Evolutionary conservation across 2,797 vertebrate species (phyloP).

Genomic region (Anniella stebbinsi): DNA sequence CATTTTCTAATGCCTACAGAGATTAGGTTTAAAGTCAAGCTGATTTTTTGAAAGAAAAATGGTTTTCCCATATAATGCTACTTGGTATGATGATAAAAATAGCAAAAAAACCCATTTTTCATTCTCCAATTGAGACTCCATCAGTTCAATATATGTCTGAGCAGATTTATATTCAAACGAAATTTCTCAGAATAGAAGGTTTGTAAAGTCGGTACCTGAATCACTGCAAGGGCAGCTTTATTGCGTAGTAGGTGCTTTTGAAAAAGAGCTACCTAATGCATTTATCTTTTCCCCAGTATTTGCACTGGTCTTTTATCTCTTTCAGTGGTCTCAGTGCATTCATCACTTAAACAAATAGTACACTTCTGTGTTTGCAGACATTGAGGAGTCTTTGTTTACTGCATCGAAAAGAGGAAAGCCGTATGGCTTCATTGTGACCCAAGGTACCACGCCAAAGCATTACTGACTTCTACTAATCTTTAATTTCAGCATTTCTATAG

Average conservation of each 20-base stretch:
- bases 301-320: not conserved
- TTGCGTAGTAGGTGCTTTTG: conserved; percentile 24
- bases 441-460: not conserved
- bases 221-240: not conserved
- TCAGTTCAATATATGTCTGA: conserved; percentile 29
- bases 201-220: conserved; percentile 8
- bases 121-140: conserved; percentile 14
- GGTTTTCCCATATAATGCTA: conserved; percentile 18
- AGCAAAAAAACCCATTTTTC: conserved; percentile 5
- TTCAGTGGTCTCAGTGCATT: not conserved
- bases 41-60: conserved; percentile 17
- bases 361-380: not conserved
- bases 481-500: not conserved
- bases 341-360: conserved; percentile 2
- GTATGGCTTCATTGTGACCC: not conserved
- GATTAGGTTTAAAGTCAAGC: not conserved
- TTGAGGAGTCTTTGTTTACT: not conserved
- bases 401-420: not conserved
- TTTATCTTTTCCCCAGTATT: conserved; percentile 3
- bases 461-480: not conserved
- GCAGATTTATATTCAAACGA: conserved; percentile 28
- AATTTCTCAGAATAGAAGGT: conserved; percentile 29
- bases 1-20: not conserved
- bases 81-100: not conserved
- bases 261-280: not conserved